Percentiles rank a stretch among this genome's conserved stretches.
These are phyloP conservation scores for Lichenostomus cassidix DNA, from an alignment of 2,113 vertebrate genomes.

Conservation along the genomic window DNA sequence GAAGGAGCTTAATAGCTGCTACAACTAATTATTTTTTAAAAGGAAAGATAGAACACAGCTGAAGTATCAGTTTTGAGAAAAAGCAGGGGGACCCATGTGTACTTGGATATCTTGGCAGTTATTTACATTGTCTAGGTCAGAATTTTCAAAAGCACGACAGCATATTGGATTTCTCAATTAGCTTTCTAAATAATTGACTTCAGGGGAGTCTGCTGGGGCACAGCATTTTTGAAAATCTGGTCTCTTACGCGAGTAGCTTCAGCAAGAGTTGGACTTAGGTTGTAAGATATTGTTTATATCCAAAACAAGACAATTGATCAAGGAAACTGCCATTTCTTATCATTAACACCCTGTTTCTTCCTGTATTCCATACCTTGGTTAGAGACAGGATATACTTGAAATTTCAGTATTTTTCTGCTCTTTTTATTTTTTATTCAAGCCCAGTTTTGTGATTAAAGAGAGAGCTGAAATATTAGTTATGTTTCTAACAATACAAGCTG, in stretches of 20 bases:
- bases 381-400: neutral
- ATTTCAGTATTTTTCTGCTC: neutral
- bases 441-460: neutral
- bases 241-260: neutral
- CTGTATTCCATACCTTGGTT: neutral
- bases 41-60: neutral
- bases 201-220: neutral
- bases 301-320: neutral
- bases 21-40: neutral
- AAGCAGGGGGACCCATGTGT: neutral
- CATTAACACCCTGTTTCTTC: neutral
- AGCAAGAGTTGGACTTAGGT: neutral
- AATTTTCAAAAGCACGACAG: neutral
- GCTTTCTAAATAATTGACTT: neutral
- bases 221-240: neutral
- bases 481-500: neutral
- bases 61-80: neutral
- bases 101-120: neutral
- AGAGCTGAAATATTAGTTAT: neutral
- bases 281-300: neutral
- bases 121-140: neutral
- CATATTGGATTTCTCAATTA: neutral
- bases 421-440: neutral
- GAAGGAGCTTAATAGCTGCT: neutral
- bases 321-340: neutral